These are phyloP conservation scores for Halocaridina rubra DNA, from an alignment of 2,888 invertebrate species.

Conservation along the genomic window DNA sequence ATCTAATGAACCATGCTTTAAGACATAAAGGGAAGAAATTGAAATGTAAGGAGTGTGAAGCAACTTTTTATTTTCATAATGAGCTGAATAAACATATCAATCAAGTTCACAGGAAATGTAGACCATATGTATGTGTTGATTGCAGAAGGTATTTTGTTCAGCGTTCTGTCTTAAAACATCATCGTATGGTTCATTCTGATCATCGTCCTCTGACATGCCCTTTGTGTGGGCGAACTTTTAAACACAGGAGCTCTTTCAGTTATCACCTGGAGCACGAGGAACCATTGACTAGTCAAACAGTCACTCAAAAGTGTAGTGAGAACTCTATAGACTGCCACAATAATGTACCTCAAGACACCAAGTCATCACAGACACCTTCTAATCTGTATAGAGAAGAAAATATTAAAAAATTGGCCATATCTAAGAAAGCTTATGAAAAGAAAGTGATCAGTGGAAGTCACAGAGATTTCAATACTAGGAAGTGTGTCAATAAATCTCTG, in stretches of 20 bases:
- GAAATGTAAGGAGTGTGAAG: conserved; percentile 18
- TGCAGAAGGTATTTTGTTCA: conserved; percentile 41
- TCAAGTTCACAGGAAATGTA: conserved; percentile 35
- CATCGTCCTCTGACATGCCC: conserved; percentile 25
- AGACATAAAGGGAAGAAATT: conserved; percentile 23
- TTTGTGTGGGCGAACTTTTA: conserved; percentile 33
- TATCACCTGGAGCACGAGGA: conserved; percentile 28
- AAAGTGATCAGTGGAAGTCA: not conserved
- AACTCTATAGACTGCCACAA: not conserved
- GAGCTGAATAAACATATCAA: conserved; percentile 39
- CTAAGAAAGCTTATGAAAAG: not conserved
- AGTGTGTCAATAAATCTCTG: not conserved
- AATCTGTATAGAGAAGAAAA: not conserved
- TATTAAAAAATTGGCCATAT: not conserved
- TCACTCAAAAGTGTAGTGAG: not conserved
- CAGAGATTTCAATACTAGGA: no score
- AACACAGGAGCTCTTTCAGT: conserved; percentile 31
- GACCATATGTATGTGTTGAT: conserved; percentile 35
- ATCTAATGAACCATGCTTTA: conserved; percentile 28
- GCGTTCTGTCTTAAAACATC: conserved; percentile 43
- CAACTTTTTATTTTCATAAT: conserved; percentile 21
- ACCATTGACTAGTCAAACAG: not conserved
- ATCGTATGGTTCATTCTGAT: conserved; percentile 25
- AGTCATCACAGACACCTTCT: not conserved
- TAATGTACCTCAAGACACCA: no score